These are phyloP conservation scores for Oikopleura dioica DNA, from an alignment of 23 tunicate genomes.

Conservation along the genomic window DNA sequence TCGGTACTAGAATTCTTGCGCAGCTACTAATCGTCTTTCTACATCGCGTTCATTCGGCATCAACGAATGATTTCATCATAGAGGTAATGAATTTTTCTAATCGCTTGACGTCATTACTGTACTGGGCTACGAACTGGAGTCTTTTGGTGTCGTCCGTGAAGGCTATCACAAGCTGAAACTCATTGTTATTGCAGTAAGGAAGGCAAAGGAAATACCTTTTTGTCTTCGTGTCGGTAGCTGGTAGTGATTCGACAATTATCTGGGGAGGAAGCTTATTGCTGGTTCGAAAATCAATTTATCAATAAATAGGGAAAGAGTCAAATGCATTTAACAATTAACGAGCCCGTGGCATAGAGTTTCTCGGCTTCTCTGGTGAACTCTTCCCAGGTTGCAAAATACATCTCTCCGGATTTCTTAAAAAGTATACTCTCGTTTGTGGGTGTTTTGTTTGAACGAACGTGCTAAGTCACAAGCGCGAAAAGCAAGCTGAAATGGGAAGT, in stretches of 20 bases:
- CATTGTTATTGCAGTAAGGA: neutral
- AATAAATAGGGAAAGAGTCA: neutral
- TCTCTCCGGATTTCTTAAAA: neutral
- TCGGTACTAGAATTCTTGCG: too few relatives aligned
- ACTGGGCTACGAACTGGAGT: constrained; percentile 7
- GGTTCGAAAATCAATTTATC: neutral
- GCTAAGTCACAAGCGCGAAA: too few relatives aligned
- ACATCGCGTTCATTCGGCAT: neutral
- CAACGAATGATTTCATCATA: neutral
- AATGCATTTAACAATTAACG: neutral
- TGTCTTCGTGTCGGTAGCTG: neutral
- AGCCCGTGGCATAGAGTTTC: neutral
- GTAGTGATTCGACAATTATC: neutral
- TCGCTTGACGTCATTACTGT: constrained; percentile 7
- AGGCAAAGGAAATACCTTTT: too few relatives aligned
- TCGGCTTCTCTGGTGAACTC: constrained; percentile 8
- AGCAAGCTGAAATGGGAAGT: too few relatives aligned
- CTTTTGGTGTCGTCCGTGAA: constrained; percentile 6
- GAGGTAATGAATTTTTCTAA: neutral
- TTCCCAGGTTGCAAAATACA: neutral
- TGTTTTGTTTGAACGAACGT: too few relatives aligned
- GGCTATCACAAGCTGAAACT: neutral
- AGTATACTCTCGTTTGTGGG: too few relatives aligned
- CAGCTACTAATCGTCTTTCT: too few relatives aligned
- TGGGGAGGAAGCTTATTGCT: neutral